A percentile compares a stretch with the other conserved stretches of the same genome.
Evolutionary conservation across 2,888 invertebrate genomes (phyloP).

Genomic region (Ichneumoninae sp.): DNA sequence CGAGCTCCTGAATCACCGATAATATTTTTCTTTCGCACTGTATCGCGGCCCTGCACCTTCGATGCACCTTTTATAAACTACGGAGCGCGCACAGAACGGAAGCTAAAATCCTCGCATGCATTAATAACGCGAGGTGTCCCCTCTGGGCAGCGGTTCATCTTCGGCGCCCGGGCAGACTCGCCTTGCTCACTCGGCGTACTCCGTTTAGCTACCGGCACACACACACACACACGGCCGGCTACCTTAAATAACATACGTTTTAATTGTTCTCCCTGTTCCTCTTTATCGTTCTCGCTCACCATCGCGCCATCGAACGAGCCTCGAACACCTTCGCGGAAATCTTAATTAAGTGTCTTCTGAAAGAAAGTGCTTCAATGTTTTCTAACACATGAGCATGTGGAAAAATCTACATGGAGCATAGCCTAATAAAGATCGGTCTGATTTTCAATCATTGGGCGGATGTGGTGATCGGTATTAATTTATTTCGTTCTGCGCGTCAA

Average conservation of each 20-base stretch:
- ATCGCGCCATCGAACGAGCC: not conserved
- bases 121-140: constrained; percentile 84
- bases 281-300: not conserved
- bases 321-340: constrained; percentile 14
- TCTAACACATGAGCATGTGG: not conserved
- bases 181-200: constrained; percentile 27
- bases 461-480: not conserved
- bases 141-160: constrained; percentile 84
- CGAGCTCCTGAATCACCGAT: not conserved
- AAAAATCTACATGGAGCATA: not conserved
- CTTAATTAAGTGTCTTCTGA: constrained; percentile 28
- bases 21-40: constrained; percentile 34
- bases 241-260: constrained; percentile 72
- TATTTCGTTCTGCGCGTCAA: not conserved
- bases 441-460: not conserved
- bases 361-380: not conserved
- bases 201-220: constrained; percentile 72
- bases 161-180: constrained; percentile 69
- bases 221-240: constrained; percentile 50
- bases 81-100: constrained; percentile 74
- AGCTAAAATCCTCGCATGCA: constrained; percentile 82
- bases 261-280: constrained; percentile 70
- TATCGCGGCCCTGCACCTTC: constrained; percentile 34
- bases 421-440: not conserved
- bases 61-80: constrained; percentile 48